These are phyloP conservation scores for Habroteleia sp. DNA, from an alignment of 2,888 invertebrate genomes.

Conservation along the genomic window DNA sequence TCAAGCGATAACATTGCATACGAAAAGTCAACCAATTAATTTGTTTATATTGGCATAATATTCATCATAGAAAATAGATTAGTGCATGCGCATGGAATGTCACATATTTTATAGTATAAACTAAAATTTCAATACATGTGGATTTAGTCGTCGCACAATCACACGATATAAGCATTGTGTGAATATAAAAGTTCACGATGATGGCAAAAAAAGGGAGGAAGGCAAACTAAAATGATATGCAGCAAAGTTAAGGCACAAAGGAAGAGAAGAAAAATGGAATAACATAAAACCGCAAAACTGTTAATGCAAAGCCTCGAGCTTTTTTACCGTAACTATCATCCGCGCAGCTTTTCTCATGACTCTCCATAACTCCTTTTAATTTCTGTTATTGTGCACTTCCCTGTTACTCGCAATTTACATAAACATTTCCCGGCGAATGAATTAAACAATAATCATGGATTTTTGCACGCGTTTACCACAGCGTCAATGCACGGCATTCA, in stretches of 20 bases:
- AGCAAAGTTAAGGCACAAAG: constrained; percentile 52
- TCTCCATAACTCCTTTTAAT: constrained; percentile 58
- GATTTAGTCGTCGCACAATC: constrained; percentile 48
- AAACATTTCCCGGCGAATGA: constrained; percentile 44
- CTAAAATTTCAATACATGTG: constrained; percentile 34
- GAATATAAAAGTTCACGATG: constrained; percentile 47
- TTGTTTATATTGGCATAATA: constrained; percentile 15
- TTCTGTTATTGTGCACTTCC: constrained; percentile 52
- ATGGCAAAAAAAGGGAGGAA: constrained; percentile 34
- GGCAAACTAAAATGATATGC: constrained; percentile 51
- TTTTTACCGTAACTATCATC: constrained; percentile 48
- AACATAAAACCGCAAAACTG: constrained; percentile 59
- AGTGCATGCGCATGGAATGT: not conserved
- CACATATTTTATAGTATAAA: constrained; percentile 7
- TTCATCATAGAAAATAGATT: constrained; percentile 6
- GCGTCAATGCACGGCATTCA: too few species aligned
- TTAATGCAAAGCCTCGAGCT: constrained; percentile 61
- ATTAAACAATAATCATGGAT: constrained; percentile 40
- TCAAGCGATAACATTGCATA: not conserved
- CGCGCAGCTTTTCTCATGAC: constrained; percentile 52
- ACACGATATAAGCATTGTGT: constrained; percentile 53
- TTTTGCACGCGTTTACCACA: too few species aligned
- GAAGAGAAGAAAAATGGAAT: constrained; percentile 56
- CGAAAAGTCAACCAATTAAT: constrained; percentile 4
- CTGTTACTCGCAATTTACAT: constrained; percentile 44